Conservation (phyloP, 2,113 vertebrate species). For the Passer domesticus region DNA sequence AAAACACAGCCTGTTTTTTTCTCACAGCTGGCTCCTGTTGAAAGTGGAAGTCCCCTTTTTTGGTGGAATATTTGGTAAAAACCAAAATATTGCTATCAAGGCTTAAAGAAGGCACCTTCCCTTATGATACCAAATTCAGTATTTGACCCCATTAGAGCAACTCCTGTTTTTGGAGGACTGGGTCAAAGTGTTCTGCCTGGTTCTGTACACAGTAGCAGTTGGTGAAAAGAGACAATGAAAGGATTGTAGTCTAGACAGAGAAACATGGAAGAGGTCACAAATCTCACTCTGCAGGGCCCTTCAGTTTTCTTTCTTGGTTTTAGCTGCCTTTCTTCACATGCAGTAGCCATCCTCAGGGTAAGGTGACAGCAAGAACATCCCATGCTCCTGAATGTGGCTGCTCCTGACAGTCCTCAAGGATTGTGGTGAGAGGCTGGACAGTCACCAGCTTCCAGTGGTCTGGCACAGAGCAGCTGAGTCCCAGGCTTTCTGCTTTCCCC, state of each 20-base stretch:
- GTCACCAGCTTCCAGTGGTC: not conserved
- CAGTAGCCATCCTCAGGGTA: not conserved
- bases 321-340: constrained; percentile 28
- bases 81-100: not conserved
- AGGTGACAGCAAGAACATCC: not conserved
- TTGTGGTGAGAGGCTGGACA: not conserved
- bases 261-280: not conserved
- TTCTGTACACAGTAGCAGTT: not conserved
- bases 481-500: not conserved
- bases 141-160: not conserved
- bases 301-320: not conserved
- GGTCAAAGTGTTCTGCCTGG: not conserved
- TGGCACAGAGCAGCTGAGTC: not conserved
- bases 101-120: not conserved
- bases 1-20: not conserved
- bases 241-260: not conserved
- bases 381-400: not conserved
- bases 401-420: not conserved
- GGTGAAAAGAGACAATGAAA: not conserved
- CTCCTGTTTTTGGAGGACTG: not conserved
- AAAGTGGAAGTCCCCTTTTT: constrained; percentile 18
- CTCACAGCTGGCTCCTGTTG: not conserved
- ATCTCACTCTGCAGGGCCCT: not conserved
- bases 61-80: not conserved
- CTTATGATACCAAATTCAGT: not conserved